Percentiles rank a stretch among this genome's conserved stretches.
Evolutionary conservation across 2,888 invertebrate species (phyloP).

Genomic region (Bruchidius siliquastri): DNA sequence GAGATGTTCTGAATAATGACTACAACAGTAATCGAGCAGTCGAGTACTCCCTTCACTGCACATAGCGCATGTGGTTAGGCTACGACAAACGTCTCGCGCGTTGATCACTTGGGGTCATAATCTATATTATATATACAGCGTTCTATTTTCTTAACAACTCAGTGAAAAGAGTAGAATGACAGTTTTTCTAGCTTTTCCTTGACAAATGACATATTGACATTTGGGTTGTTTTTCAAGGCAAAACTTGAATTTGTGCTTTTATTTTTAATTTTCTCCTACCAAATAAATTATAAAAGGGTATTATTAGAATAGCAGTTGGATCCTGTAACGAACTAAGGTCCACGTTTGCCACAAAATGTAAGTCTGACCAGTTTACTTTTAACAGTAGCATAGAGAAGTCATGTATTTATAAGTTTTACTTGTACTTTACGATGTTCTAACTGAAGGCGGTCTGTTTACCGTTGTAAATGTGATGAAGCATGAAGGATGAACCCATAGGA

Average conservation of each 20-base stretch:
- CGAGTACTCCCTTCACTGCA: no score
- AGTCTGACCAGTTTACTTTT: neutral
- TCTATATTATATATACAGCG: no score
- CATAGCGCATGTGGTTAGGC: no score
- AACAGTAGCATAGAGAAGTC: neutral
- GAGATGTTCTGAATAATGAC: no score
- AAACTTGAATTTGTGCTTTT: neutral
- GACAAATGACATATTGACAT: neutral
- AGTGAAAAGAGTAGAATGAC: no score
- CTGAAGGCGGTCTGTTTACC: neutral
- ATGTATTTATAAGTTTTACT: neutral
- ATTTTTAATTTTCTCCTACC: neutral
- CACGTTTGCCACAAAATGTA: neutral
- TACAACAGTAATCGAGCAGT: no score
- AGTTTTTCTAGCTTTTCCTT: neutral
- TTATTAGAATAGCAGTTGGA: neutral
- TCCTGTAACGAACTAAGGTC: neutral
- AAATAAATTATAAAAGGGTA: neutral
- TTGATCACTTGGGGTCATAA: no score
- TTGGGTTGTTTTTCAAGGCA: neutral
- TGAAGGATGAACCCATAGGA: neutral
- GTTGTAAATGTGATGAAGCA: neutral
- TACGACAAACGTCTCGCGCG: no score
- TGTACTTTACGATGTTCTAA: neutral
- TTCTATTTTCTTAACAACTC: no score